These are phyloP conservation scores for Brachyhypopomus gauderio DNA, from an alignment of 2,113 vertebrate genomes.

Conservation along the genomic window DNA sequence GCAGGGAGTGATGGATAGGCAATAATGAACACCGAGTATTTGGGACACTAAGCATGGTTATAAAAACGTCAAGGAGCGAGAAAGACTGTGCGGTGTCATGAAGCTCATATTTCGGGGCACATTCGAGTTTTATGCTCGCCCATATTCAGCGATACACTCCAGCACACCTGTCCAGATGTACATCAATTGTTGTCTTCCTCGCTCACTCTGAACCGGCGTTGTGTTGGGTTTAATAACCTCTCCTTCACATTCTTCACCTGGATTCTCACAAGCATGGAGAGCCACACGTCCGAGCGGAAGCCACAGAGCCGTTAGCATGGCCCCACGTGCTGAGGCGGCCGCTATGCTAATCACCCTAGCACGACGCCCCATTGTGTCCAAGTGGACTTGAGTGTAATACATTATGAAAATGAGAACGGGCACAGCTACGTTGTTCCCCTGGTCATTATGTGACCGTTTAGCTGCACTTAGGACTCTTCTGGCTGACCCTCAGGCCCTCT, in stretches of 20 bases:
- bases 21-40: not conserved
- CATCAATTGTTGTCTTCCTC: not conserved
- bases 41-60: not conserved
- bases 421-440: constrained; percentile 50
- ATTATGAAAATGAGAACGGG: constrained; percentile 67
- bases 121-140: not conserved
- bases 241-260: not conserved
- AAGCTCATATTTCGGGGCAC: not conserved
- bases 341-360: constrained; percentile 43
- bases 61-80: not conserved
- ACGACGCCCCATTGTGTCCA: constrained; percentile 41
- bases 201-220: not conserved
- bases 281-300: not conserved
- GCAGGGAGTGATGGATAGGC: not conserved
- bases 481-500: constrained; percentile 68
- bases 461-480: constrained; percentile 64
- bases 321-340: constrained; percentile 17
- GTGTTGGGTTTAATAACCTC: not conserved
- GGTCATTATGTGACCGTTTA: constrained; percentile 74
- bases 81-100: not conserved
- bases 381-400: constrained; percentile 67
- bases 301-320: constrained; percentile 33
- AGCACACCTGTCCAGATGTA: not conserved
- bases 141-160: no score
- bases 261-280: not conserved